Evolutionary conservation across 2,113 vertebrate genomes (phyloP), one percentile per base, ranked within the genome.

Genomic region (Balaeniceps rex): DNA sequence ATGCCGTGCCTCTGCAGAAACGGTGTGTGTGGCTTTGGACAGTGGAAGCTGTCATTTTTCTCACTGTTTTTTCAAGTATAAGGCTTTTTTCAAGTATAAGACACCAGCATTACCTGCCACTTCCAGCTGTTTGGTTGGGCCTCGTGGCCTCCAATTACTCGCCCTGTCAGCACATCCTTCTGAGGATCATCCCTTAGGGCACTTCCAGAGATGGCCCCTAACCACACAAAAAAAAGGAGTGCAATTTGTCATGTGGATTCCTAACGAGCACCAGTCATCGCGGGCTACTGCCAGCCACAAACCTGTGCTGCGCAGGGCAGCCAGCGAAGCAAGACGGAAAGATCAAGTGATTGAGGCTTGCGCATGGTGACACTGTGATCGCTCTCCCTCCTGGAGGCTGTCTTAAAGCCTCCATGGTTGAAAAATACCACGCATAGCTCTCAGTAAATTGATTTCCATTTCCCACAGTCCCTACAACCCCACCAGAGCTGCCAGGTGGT

Each of bases 81-180:
- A 38, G 21, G 9, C 2, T 71, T 72, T 61, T 60, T 47, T 10
- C 24, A 71, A 79, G 16, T 31, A 2, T 11, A 74, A 72, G 14
- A 42, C 22, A 38, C 9, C 40, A 76, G 46, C 61, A 40, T 51
- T 97, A 98, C 98, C 98, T 98, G 98, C 97, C 98, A 98, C 69
- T 87, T 98, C 97, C 98, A 98, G 82, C 60, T 80, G 65, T 98
- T 94, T 23, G 83, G 97, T 19, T n/a, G 2, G 10, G 97, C 96
- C 77, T 98, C 36, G 0, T 36, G 46, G 38, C 97, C 98, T 63
- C 98, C 98, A 57, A 96, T 97, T 46, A 98, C 97, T 90, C 95
- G 10, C 21, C 88, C 77, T 2, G 34, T 21, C 76, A 80, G 76
- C 22, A 12, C 54, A 40, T 93, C 77, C 65, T 96, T 94, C 72